Conservation (phyloP, 1,140 invertebrate genomes). For the Goniozus legneri region DNA sequence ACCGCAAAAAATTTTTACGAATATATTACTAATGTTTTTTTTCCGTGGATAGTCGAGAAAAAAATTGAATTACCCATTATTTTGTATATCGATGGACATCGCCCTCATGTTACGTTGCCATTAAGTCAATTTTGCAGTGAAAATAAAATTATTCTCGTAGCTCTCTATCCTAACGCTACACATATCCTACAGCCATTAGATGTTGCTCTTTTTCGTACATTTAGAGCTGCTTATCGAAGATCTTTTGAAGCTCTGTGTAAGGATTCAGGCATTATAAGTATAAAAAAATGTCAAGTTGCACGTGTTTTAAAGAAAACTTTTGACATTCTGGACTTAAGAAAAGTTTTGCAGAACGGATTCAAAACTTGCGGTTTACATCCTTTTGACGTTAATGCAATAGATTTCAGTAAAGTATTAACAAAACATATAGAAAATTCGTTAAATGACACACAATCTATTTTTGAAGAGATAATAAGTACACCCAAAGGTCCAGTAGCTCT, state of each 20-base stretch:
- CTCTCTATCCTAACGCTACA: background rate
- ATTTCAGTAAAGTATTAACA: background rate
- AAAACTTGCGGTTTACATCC: background rate
- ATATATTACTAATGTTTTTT: constrained; percentile 40
- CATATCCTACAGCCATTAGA: constrained; percentile 4
- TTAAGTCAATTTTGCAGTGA: constrained; percentile 29
- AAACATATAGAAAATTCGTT: background rate
- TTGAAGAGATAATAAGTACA: background rate
- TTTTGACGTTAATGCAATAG: background rate
- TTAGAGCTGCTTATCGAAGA: background rate
- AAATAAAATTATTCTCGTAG: background rate
- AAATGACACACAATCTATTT: background rate
- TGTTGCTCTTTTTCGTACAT: constrained; percentile 1
- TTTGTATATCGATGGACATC: constrained; percentile 12
- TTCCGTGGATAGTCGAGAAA: constrained; percentile 30
- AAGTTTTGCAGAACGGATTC: constrained; percentile 1
- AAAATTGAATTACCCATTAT: constrained; percentile 33
- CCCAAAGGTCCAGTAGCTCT: background rate
- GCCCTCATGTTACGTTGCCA: constrained; percentile 29
- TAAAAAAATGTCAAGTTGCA: constrained; percentile 9
- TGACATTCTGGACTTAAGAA: background rate
- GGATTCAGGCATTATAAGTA: background rate
- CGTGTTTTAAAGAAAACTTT: constrained; percentile 1
- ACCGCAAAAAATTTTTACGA: constrained; percentile 38
- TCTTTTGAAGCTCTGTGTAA: background rate